Percentiles rank a stretch among this genome's conserved stretches.
phyloP scores from a whole-genome alignment of 2,797 vertebrate species.

The Triplophysa bombifrons region DNA sequence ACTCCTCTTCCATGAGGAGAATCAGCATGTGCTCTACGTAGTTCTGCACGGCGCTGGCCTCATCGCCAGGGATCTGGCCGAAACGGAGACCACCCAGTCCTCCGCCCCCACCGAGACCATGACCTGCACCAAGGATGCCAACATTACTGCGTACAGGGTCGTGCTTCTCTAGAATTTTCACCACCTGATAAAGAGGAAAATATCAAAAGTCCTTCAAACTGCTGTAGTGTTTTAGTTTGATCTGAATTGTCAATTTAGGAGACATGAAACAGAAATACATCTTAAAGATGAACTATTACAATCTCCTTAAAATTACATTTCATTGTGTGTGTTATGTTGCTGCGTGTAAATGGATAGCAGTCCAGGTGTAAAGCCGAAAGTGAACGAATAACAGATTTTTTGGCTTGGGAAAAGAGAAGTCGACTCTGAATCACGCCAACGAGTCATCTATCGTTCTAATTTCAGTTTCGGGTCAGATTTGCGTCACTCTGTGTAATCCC shows the following conservation, averaged over 20 bases:
- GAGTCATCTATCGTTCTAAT: too few species aligned
- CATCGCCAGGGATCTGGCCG: slow-evolving; percentile 83
- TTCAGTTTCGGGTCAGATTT: too few species aligned
- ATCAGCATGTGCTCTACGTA: slow-evolving; percentile 98
- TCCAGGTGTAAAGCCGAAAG: too few species aligned
- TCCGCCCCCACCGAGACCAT: slow-evolving; percentile 54
- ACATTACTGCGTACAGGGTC: slow-evolving; percentile 87
- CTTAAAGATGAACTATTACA: neutral
- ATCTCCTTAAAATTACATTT: too few species aligned
- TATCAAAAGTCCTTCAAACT: neutral
- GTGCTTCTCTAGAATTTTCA: slow-evolving; percentile 96
- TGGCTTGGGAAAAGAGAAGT: too few species aligned
- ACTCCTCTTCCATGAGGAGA: slow-evolving; percentile 90
- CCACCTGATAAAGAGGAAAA: slow-evolving; percentile 77
- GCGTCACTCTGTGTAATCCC: too few species aligned
- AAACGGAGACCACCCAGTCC: slow-evolving; percentile 63
- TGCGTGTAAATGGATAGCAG: too few species aligned
- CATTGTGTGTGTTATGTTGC: too few species aligned
- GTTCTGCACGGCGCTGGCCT: slow-evolving; percentile 95
- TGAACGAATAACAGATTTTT: too few species aligned
- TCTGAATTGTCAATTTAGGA: neutral
- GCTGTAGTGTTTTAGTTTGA: neutral
- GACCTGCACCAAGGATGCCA: slow-evolving; percentile 58
- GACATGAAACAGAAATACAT: neutral
- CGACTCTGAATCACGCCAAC: too few species aligned